Evolutionary conservation across 2,888 invertebrate species (phyloP).

Genomic region (Artemia sinica): DNA sequence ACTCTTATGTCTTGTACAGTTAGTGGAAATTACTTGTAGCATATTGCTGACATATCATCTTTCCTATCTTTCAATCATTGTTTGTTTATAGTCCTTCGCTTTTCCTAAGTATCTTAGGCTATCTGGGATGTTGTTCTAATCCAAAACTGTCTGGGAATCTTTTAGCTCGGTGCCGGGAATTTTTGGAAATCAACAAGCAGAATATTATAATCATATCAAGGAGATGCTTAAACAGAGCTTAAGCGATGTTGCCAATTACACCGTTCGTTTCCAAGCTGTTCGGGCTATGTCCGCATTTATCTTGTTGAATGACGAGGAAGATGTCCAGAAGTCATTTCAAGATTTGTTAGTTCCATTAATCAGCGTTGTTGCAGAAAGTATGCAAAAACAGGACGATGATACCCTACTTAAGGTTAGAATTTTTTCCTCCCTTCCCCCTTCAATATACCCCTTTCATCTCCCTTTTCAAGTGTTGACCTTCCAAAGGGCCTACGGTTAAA

Average conservation of each 20-base stretch:
- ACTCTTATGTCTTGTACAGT: too few relatives aligned
- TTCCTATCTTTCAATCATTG: too few relatives aligned
- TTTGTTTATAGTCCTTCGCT: too few relatives aligned
- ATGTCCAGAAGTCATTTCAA: conserved; percentile 67
- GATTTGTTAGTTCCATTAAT: conserved; percentile 49
- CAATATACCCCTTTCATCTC: too few relatives aligned
- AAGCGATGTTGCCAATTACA: conserved; percentile 49
- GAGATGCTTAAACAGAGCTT: conserved; percentile 77
- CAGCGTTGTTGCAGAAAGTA: conserved; percentile 56
- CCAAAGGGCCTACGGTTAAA: too few relatives aligned
- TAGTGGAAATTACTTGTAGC: too few relatives aligned
- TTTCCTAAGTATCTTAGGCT: too few relatives aligned
- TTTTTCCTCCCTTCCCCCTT: too few relatives aligned
- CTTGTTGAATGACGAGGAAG: conserved; percentile 73
- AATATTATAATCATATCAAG: conserved; percentile 80
- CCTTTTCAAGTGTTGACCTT: too few relatives aligned
- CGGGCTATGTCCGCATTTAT: conserved; percentile 51
- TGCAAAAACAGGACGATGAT: conserved; percentile 70
- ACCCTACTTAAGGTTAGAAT: conserved; percentile 50
- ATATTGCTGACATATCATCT: too few relatives aligned
- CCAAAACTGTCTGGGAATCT: conserved; percentile 17
- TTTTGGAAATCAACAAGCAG: conserved; percentile 84
- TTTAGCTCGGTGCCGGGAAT: conserved; percentile 77
- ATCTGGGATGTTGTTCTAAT: too few relatives aligned
- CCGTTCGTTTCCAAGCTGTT: conserved; percentile 38